Evolutionary conservation across 2,888 invertebrate genomes (phyloP), one percentile per base, ranked within the genome.

Genomic region (Machimus rusticus): DNA sequence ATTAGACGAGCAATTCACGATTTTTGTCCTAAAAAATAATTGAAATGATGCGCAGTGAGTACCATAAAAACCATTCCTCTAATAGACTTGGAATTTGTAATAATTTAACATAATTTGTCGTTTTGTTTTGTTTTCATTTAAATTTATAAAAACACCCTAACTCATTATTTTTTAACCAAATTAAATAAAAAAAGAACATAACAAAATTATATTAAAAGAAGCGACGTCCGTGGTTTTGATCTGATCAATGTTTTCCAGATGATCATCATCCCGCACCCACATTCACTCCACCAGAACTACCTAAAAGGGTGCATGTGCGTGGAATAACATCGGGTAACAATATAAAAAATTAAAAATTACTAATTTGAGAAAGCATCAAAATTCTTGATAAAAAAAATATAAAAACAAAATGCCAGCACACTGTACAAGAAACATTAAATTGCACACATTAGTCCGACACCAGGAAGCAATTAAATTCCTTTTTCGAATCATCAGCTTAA

Each of bases 231-330:
- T 93, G 92, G 94, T 94, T 95, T 94, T 94, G 94, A 95, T 95
- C 90, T 91, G 89, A 92, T 91, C 91, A 91, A 91, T 92, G 91
- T 95, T 95, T 97, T 97, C 95, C 97, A 97, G 97, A 97, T 97
- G 97, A 97, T 95, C 97, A 97, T 96, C 97, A 97, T 95, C 97
- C 97, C 96, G 97, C 97, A 95, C 98, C 98, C 94, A 98, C 98
- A 95, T 98, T 98, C 95, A 98, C 98, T 95, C 98, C 98, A 95
- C 98, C 98, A 95, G 98, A 98, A 96, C 97, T 98, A 95, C 98
- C 98, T 95, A 98, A 98, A 96, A 97, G 97, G 96, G 97, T 97
- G 96, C 98, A 98, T 96, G 96, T 97, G 94, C 96, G 98, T 97
- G 98, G 98, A 97, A 95, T 93, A 93, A 94, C 94, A 91, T 92